Evolutionary conservation across 2,113 vertebrate species (phyloP), one percentile per base, ranked within the genome.

Genomic region (Colinus virginianus): DNA sequence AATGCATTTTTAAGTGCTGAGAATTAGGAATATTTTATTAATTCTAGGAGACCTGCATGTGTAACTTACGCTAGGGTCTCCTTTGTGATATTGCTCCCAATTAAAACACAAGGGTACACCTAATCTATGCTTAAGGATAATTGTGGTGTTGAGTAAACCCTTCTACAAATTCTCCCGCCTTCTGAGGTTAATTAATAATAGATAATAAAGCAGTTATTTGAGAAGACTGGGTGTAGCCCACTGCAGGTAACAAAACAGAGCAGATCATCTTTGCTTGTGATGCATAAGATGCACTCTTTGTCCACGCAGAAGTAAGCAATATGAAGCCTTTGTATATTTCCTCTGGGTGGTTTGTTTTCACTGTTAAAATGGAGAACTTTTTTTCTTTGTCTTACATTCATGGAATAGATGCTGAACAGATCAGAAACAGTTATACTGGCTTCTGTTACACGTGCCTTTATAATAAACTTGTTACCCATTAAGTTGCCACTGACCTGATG

Each of bases 1-100:
- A 82, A 92, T 84, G 75, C 89, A 95, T 95, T 95, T 96, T 96
- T 94, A 92, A 95, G 94, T 89, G 81, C 63, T 96, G 91, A 95
- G 93, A 92, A 94, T 94, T 93, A 76, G 81, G 75, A 95, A 90
- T 89, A 87, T 94, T 94, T 94, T 93, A 80, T 90, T 94, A 95
- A 88, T 93, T 92, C 74, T 89, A 32, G 22, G 68, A 85, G 82
- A 94, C 90, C 80, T 92, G 84, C 71, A 90, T 68, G 80, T 75
- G 46, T 45, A 94, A 74, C 10, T 79, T 77, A 49, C 6, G 4
- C 48, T 84, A 87, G 66, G 56, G 46, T 95, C 14, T 88, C 32
- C 43, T 77, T 49, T 81, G 43, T 59, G 32, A 71, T 84, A 43
- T 11, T 48, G 15, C 67, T 87, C 66, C 32, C 7, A 87, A 9